phyloP scores from a whole-genome alignment of 2,113 vertebrate genomes.

The Polyodon spathula region DNA sequence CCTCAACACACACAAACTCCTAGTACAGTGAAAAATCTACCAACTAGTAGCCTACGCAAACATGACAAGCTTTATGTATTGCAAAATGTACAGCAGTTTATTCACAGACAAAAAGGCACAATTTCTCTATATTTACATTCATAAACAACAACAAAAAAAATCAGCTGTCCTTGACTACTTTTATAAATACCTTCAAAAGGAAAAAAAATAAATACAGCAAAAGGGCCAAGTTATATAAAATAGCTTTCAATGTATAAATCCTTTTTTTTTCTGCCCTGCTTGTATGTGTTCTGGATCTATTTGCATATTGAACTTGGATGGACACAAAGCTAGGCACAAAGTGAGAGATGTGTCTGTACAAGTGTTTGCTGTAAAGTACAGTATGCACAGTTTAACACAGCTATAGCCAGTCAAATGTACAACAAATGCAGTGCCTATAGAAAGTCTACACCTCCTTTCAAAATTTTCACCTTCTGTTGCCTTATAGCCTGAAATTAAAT shows the following conservation, averaged over 20 bases:
- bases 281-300: conserved; percentile 61
- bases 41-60: conserved; percentile 10
- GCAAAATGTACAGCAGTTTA: conserved; percentile 78
- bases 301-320: conserved; percentile 40
- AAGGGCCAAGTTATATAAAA: conserved; percentile 70
- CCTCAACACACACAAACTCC: not conserved
- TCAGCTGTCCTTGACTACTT: conserved; percentile 66
- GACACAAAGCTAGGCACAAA: conserved; percentile 73
- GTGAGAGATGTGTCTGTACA: conserved; percentile 67
- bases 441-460: too few relatives aligned
- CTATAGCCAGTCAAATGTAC: conserved; percentile 25
- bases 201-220: conserved; percentile 72
- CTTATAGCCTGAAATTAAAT: too few relatives aligned
- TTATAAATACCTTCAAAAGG: conserved; percentile 73
- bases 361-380: conserved; percentile 55
- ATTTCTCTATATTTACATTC: conserved; percentile 62
- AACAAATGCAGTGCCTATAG: too few relatives aligned
- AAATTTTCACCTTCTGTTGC: too few relatives aligned
- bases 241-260: conserved; percentile 70
- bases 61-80: conserved; percentile 25
- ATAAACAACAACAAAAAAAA: conserved; percentile 69
- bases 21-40: not conserved
- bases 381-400: conserved; percentile 15
- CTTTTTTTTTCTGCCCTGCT: conserved; percentile 10
- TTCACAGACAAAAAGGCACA: conserved; percentile 80